A percentile compares a stretch with the other conserved stretches of the same genome.
These are phyloP conservation scores for Melinopterus prodromus DNA, from an alignment of 2,888 invertebrate genomes.

Conservation along the genomic window DNA sequence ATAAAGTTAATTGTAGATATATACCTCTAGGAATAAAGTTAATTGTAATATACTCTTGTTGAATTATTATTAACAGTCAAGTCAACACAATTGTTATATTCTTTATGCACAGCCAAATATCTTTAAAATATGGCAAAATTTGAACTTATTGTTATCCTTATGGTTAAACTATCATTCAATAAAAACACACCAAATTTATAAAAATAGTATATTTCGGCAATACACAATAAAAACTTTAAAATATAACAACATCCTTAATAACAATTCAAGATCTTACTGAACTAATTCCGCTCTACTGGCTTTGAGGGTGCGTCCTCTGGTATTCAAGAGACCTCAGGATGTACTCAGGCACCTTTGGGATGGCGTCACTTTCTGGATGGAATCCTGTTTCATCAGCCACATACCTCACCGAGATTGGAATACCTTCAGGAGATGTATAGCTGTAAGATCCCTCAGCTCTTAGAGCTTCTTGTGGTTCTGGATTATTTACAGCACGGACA, in stretches of 20 bases:
- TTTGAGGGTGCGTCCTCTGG: conserved; percentile 24
- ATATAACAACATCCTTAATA: conserved; percentile 4
- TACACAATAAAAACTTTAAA: neutral
- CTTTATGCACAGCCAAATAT: too few species aligned
- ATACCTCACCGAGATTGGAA: conserved; percentile 26
- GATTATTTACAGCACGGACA: conserved; percentile 19
- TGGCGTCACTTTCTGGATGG: conserved; percentile 29
- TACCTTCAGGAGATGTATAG: conserved; percentile 30
- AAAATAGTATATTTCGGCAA: neutral
- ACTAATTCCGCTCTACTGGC: neutral
- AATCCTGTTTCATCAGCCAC: conserved; percentile 31
- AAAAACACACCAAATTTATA: neutral
- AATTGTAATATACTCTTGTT: too few species aligned
- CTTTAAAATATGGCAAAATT: too few species aligned
- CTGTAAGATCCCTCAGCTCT: conserved; percentile 32
- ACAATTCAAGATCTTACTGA: conserved; percentile 11
- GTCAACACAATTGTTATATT: too few species aligned
- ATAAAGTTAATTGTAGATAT: too few species aligned
- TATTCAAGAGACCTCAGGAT: conserved; percentile 33
- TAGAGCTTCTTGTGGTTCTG: conserved; percentile 28
- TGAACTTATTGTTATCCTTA: too few species aligned
- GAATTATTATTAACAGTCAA: too few species aligned
- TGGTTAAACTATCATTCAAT: neutral
- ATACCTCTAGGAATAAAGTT: too few species aligned
- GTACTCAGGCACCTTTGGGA: conserved; percentile 31